These are phyloP conservation scores for human DNA, from an alignment of 2,113 vertebrate species.

Conservation along the genomic window GRCh38 chr3:35715501-35716000, in stretches of 20 bases:
- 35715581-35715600: conserved; percentile 70
- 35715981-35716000: background rate
- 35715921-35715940: conserved; percentile 12
- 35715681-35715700: background rate
- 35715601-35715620: background rate
- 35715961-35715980: background rate
- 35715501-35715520: conserved; percentile 49
- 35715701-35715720: background rate
- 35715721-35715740: background rate
- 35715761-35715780: background rate
- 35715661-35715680: background rate
- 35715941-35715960: background rate
- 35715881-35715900: background rate
- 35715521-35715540: conserved; percentile 63
- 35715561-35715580: conserved; percentile 60
- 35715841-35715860: background rate
- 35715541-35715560: conserved; percentile 19
- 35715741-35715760: background rate
- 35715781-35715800: background rate
- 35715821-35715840: background rate
- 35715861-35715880: background rate
- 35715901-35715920: background rate
- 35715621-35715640: conserved; percentile 37
- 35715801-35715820: conserved; percentile 40
- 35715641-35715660: background rate